Conservation (phyloP, 2,113 vertebrate species). For the Anguilla japonica region DNA sequence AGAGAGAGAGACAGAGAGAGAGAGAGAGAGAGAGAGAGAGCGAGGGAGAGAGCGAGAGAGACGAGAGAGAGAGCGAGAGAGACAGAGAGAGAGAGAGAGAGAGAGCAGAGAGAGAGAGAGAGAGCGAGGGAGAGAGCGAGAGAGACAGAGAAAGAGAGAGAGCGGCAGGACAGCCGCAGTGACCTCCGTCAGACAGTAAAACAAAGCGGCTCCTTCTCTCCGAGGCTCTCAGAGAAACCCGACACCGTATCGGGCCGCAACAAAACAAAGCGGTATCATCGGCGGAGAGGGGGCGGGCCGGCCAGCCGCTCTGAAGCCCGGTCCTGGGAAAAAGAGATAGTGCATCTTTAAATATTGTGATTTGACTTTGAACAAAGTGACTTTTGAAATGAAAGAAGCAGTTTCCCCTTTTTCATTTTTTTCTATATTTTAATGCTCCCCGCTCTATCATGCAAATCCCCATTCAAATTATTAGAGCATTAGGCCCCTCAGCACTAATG, state of each 20-base stretch:
- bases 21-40: constrained; percentile 38
- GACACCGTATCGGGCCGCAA: constrained; percentile 5
- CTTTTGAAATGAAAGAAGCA: constrained; percentile 94
- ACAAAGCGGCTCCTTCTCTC: constrained; percentile 10
- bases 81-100: neutral
- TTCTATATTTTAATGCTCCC: constrained; percentile 99
- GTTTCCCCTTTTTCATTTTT: constrained; percentile 70
- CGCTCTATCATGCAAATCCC: constrained; percentile 99
- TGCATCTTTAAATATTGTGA: constrained; percentile 83
- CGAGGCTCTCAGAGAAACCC: neutral
- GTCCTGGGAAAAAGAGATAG: constrained; percentile 54
- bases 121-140: neutral
- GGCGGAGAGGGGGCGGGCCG: constrained; percentile 27
- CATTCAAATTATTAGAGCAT: constrained; percentile 99
- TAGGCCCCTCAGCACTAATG: constrained; percentile 99
- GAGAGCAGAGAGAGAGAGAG: neutral
- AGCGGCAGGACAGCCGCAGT: neutral
- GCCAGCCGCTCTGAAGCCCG: constrained; percentile 62
- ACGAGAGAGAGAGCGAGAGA: neutral
- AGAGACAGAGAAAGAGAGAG: neutral
- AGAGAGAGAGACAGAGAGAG: constrained; percentile 38
- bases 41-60: neutral
- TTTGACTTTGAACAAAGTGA: constrained; percentile 99
- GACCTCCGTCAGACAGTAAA: constrained; percentile 1
- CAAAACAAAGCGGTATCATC: constrained; percentile 20